Base-by-base conservation (phyloP, 2,888 invertebrate species). In the Leptinotarsa peninsularis region DNA sequence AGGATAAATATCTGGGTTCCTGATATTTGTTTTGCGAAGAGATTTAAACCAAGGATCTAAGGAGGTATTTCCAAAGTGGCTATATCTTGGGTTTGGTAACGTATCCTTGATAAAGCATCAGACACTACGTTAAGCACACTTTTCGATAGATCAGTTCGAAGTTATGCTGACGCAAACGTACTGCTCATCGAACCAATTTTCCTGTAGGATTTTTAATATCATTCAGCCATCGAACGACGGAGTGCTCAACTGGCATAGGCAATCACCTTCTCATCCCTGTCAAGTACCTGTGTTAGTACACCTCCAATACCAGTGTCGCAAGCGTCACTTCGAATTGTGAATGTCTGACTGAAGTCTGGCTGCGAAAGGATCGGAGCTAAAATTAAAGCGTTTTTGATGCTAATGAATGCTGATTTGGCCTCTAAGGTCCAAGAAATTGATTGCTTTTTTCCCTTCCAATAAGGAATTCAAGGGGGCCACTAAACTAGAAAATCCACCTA, bases 241-340 rank as follows among this genome's bases (percentile, higher is more conserved):
- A 85, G 71, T 4, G 82, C 54, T 10, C 84, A 76, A 60, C 82
- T 77, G 14, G 83, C 74, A 74, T 81, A 84, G 2, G 80, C 81
- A 15, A 84, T 81, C 0, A 82, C 81, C 14, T 72, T 70, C 69
- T 84, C 84, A 17, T 73, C 72, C 10, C 72, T 80, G 60, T 81
- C 75, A 33, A 78, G 23, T 21, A n/a, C 13, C 66, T 84, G 83
- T 3, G 79, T 76, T 14, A 83, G 60, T 1, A 81, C 79, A 14
- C 76, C 78, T 15, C 50, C 15, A 3, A 50, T 23, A 23, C 3
- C 27, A 23, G 14, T 27, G 27, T 76, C 23, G 23, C 23, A 27
- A 27, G 23, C 23, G 23, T 27, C 23, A 27, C 23, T 4, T 27
- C 0, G 23, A 27, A 27, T 27, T 27, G 3, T 27, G 4, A 27